Base-by-base conservation (phyloP, 2,888 invertebrate genomes). In the Drosophila prostipennis region DNA sequence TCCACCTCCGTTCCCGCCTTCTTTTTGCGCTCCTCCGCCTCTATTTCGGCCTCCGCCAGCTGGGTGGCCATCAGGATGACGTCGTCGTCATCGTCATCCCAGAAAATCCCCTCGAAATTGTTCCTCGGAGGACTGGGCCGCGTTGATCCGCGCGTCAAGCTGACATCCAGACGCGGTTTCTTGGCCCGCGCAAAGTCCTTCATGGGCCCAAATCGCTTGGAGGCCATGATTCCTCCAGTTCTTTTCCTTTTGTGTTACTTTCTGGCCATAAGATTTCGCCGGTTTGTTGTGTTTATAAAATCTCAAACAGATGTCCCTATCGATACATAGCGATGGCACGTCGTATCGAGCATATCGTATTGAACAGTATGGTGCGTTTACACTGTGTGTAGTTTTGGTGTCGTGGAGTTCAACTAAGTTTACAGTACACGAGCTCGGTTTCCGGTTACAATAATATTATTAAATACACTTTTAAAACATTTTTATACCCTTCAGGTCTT, bases 71-170 rank as follows among this genome's bases (percentile, higher is more conserved):
- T 60, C 14, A 91, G 63, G 14, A 91, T 89, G 7, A 89, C 89
- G 61, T 91, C 91, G 52, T 91, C 91, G 52, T 91, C 48, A 34
- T 48, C 91, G n/a, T 91, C 91, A 55, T 89, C 90, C 91, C 91
- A 91, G 11, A 90, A 87, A 6, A 48, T 16, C 0, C 48, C 48
- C 39, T 89, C 86, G 8, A 77, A 64, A 16, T 48, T 65, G 42
- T 45, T 77, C 6, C 58, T 32, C 0, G 56, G 68, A 0, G 64
- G 64, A 8, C 64, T 65, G 26, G 65, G 39, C 1, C 65, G 39
- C 1, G 45, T 13, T 1, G 65, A 46, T n/a, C 34, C 39, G 3
- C 76, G 79, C 16, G 76, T 79, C 13, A 90, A 74, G 48, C 78
- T 81, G 10, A 91, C 79, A 42, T 91, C 91, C 16, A 91, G 71